These are phyloP conservation scores for Silurus aristotelis DNA, from an alignment of 2,797 vertebrate genomes.

Conservation along the genomic window DNA sequence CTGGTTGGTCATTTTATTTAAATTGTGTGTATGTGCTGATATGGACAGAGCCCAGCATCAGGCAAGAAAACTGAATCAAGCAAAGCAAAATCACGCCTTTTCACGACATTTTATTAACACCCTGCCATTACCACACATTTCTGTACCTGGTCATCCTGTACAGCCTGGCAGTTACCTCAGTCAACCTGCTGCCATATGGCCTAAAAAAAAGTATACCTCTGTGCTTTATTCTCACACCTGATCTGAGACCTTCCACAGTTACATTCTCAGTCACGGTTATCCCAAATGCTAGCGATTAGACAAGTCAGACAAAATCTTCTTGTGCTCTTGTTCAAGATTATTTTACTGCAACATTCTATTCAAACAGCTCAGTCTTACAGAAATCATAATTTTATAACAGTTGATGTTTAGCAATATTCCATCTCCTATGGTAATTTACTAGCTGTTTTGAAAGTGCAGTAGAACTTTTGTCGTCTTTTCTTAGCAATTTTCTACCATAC, in stretches of 20 bases:
- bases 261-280: neutral
- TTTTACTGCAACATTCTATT: neutral
- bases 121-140: constrained; percentile 20
- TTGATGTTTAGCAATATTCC: too few species aligned
- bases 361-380: neutral
- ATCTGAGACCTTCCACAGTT: neutral
- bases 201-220: neutral
- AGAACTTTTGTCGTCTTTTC: neutral
- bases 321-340: neutral
- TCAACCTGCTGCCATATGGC: constrained; percentile 1
- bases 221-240: neutral
- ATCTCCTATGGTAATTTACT: neutral
- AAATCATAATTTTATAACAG: neutral
- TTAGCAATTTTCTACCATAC: neutral
- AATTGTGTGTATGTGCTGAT: neutral
- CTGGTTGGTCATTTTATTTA: neutral
- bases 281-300: neutral
- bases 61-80: constrained; percentile 1
- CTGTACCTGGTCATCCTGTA: constrained; percentile 4
- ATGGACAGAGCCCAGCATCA: neutral
- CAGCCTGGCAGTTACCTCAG: constrained; percentile 18
- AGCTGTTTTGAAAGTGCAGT: neutral
- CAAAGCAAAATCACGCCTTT: constrained; percentile 13
- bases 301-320: neutral
- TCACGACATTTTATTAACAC: constrained; percentile 32